Percentiles rank a stretch among this genome's conserved stretches.
phyloP scores from a whole-genome alignment of 2,113 vertebrate genomes.

The Cyrtonyx montezumae region DNA sequence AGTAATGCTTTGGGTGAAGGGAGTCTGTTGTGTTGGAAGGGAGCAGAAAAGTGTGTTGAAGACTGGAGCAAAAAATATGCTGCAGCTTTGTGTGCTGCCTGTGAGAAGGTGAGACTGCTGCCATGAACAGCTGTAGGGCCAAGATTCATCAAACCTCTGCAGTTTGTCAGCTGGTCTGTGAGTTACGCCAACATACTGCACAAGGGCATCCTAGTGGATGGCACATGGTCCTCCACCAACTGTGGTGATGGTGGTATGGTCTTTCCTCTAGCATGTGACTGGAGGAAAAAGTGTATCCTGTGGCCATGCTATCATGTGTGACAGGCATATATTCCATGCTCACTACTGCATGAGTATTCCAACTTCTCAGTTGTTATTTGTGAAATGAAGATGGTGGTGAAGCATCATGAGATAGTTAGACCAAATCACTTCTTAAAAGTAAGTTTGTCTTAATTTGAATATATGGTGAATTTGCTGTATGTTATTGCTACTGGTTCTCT shows the following conservation, averaged over 20 bases:
- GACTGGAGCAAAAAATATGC: neutral
- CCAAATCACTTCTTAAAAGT: neutral
- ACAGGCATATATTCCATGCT: neutral
- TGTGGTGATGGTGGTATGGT: neutral
- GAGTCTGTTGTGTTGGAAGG: neutral
- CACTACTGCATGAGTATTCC: neutral
- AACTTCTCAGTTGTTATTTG: neutral
- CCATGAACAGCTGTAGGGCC: neutral
- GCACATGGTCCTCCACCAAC: neutral
- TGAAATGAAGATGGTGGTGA: neutral
- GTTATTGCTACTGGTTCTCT: neutral
- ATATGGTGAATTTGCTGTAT: neutral
- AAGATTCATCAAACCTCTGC: neutral
- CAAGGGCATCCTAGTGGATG: neutral
- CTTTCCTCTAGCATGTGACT: neutral
- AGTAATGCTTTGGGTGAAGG: neutral
- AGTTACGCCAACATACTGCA: neutral
- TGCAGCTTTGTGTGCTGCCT: neutral
- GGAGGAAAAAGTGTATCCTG: neutral
- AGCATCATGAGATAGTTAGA: neutral
- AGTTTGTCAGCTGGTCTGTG: constrained; percentile 1
- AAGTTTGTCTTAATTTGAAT: neutral
- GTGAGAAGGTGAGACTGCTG: neutral
- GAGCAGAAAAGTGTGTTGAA: neutral
- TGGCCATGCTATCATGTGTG: neutral